Evolutionary conservation across 1,140 invertebrate species (phyloP), one percentile per base, ranked within the genome.

Genomic region (Tenebrio molitor): DNA sequence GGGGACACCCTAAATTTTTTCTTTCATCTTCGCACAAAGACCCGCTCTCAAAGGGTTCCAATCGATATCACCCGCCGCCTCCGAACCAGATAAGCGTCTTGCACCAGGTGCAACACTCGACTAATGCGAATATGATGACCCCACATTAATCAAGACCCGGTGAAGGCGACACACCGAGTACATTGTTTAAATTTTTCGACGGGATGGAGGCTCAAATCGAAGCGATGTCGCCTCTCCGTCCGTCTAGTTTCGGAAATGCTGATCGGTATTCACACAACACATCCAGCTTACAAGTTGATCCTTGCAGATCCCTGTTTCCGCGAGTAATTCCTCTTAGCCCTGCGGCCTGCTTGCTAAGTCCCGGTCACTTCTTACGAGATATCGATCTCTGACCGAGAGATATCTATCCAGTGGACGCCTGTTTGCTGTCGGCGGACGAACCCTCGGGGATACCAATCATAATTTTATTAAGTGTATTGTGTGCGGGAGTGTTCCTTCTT

Each of bases 281-380:
- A 70, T 64, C 44, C 64, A 68, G 71, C 73, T 77, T 77, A 75
- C 74, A 75, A 75, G 50, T 71, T 77, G 69, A 77, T 77, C 76
- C 76, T 15, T 65, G 39, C 71, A 74, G 42, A 77, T 75, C 76
- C 73, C 71, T 72, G 69, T 77, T 77, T 77, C 76, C 76, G 69
- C 74, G 71, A 77, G 73, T 77, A 77, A 70, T 75, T 75, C 76
- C 69, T 73, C 62, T 71, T 69, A 71, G 74, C 71, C 75, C 62
- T 74, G 71, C 69, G 72, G 75, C 69, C 44, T 69, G 68, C 62
- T 73, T 72, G 69, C 71, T 73, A 76, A 76, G 36, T 76, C 74
- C 70, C 71, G 70, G 73, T 66, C 46, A 73, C 71, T 66, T 66
- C 58, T 71, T 71, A 68, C 65, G 50, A 58, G 50, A 67, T 65